Conservation (phyloP, 2,888 invertebrate species). For the Cerastoderma edule region DNA sequence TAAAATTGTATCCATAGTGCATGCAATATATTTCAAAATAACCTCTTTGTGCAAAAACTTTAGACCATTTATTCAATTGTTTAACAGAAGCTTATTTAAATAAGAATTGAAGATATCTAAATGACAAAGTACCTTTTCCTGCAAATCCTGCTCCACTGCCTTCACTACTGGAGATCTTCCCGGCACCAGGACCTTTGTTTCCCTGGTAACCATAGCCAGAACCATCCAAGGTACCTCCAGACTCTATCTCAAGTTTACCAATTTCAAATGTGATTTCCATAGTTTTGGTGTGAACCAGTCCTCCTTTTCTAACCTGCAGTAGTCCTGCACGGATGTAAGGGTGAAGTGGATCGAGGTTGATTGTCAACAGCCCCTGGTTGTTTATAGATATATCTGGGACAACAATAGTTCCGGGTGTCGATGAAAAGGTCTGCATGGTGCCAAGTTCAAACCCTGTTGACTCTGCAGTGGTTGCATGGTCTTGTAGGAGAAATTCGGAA, state of each 20-base stretch:
- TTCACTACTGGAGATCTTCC: conserved; percentile 37
- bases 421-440: conserved; percentile 40
- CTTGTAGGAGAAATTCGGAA: conserved; percentile 63
- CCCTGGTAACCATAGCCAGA: conserved; percentile 60
- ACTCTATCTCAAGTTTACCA: conserved; percentile 61
- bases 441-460: conserved; percentile 35
- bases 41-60: background rate
- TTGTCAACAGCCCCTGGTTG: conserved; percentile 64
- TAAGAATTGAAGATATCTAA: too few relatives aligned
- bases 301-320: conserved; percentile 66
- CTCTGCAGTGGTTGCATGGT: conserved; percentile 61
- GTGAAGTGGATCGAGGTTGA: conserved; percentile 55
- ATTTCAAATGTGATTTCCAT: conserved; percentile 44
- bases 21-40: background rate
- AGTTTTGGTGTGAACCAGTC: conserved; percentile 46
- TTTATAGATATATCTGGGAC: conserved; percentile 60
- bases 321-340: conserved; percentile 50
- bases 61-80: too few relatives aligned
- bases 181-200: conserved; percentile 63
- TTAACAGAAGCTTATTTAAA: too few relatives aligned
- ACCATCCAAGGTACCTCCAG: conserved; percentile 62
- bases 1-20: background rate
- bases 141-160: conserved; percentile 70
- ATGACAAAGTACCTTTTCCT: conserved; percentile 68
- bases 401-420: conserved; percentile 55